Percentiles rank a stretch among this genome's conserved stretches.
phyloP scores from a whole-genome alignment of 2,888 invertebrate genomes.

The Tribolium freemani region DNA sequence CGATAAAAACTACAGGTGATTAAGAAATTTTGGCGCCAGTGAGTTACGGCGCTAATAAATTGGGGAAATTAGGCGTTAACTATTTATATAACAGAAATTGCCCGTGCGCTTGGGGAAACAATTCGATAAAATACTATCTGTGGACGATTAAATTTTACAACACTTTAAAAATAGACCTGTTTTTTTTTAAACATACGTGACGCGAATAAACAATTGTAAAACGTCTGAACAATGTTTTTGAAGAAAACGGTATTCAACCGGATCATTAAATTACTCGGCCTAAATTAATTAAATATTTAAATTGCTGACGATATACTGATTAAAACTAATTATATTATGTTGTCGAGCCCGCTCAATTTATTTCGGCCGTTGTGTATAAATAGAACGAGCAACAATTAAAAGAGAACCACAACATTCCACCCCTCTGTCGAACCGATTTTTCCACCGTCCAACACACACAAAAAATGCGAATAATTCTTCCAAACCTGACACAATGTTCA shows the following conservation, averaged over 20 bases:
- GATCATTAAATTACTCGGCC: constrained; percentile 26
- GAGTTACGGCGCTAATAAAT: constrained; percentile 24
- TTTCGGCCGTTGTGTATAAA: constrained; percentile 20
- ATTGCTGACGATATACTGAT: constrained; percentile 36
- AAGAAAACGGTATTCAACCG: constrained; percentile 11
- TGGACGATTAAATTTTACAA: constrained; percentile 32
- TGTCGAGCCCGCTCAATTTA: constrained; percentile 29
- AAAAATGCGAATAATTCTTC: constrained; percentile 28
- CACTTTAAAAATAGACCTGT: constrained; percentile 25
- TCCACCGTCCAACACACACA: constrained; percentile 11
- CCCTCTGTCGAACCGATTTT: constrained; percentile 15
- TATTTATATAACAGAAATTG: constrained; percentile 39
- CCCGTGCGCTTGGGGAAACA: constrained; percentile 5
- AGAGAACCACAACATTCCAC: constrained; percentile 4
- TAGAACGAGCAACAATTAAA: constrained; percentile 31
- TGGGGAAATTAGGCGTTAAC: constrained; percentile 43
- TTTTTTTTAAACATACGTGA: constrained; percentile 24
- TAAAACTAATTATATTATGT: constrained; percentile 38
- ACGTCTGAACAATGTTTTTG: constrained; percentile 11
- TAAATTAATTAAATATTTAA: constrained; percentile 41
- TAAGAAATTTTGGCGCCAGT: constrained; percentile 1
- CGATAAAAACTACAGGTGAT: constrained; percentile 6
- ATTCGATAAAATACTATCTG: constrained; percentile 30
- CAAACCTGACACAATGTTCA: constrained; percentile 10
- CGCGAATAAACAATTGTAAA: constrained; percentile 25